Conservation (phyloP, 2,113 vertebrate genomes). For the Haemorhous mexicanus region DNA sequence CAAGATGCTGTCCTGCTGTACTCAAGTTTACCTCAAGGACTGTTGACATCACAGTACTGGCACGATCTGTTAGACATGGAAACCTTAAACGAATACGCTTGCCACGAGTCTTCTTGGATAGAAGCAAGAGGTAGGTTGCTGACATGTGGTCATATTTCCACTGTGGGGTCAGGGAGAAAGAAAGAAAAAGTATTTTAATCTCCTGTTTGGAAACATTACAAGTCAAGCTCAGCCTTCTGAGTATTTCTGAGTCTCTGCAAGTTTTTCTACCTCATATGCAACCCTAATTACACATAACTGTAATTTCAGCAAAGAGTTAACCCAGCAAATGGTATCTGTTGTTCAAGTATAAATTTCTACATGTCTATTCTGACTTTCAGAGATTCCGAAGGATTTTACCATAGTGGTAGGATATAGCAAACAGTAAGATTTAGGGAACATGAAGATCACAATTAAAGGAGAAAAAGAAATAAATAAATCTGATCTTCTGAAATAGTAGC, state of each 20-base stretch:
- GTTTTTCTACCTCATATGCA: not conserved
- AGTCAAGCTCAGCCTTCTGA: not conserved
- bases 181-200: not conserved
- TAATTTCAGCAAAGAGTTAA: not conserved
- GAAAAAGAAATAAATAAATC: not conserved
- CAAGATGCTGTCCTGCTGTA: not conserved
- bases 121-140: constrained; percentile 89
- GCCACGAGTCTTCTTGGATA: constrained; percentile 85
- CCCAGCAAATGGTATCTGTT: not conserved
- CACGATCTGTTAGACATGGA: not conserved
- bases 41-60: constrained; percentile 19
- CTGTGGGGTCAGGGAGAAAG: not conserved
- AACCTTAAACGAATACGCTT: constrained; percentile 76
- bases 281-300: not conserved
- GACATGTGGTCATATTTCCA: constrained; percentile 91
- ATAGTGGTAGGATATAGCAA: not conserved
- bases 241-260: not conserved
- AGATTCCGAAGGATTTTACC: not conserved
- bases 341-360: not conserved
- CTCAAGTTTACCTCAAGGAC: constrained; percentile 69
- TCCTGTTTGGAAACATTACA: not conserved
- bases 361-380: not conserved
- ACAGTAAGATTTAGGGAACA: not conserved
- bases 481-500: not conserved
- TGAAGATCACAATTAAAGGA: not conserved